Evolutionary conservation across 1,140 invertebrate species (phyloP), one percentile per base, ranked within the genome.

Genomic region (Orchesella cincta): DNA sequence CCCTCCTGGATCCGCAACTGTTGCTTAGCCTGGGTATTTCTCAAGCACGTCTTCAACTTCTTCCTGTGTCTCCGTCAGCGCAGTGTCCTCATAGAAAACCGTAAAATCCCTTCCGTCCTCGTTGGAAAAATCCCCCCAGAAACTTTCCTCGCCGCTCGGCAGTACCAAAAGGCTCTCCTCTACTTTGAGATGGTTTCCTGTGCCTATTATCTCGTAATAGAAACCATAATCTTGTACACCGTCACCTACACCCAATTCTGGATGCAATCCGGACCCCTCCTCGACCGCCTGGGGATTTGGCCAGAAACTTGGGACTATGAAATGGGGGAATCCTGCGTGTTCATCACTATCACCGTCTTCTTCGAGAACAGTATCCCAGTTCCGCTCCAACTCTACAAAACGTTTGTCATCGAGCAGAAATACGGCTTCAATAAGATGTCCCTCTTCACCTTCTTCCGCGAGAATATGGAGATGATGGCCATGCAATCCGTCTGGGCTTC

Each of bases 351-450:
- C 3, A 12, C 23, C 1, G 31, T 67, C 28, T 14, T 29, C 28
- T 12, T 18, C 14, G 33, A 31, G 26, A 67, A 67, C 31, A 29
- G 8, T 29, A 29, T 23, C 29, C 2, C 28, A 67, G 26, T 67
- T 8, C 62, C 62, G 23, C 23, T 67, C 8, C 8, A 67, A 2
- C 62, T 67, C 26, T 67, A 23, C 8, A 29, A 33, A 33, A 67
- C 62, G 14, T 67, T 67, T 67, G 26, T 31, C 2, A 31, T 67
- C 62, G 62, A 67, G n/a, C 26, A 67, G 33, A 67, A 67, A 8
- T 33, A 67, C 23, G 62, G 62, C 14, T 67, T 67, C 62, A 67
- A 67, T 23, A 67, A 67, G 33, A 67, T 33, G 62, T 31, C 28
- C 12, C 12, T 67, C n/a, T 8, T 29, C 62, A 14, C 8, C 12